Conservation (phyloP, 2,888 invertebrate genomes). For the Sympetrum striolatum region DNA sequence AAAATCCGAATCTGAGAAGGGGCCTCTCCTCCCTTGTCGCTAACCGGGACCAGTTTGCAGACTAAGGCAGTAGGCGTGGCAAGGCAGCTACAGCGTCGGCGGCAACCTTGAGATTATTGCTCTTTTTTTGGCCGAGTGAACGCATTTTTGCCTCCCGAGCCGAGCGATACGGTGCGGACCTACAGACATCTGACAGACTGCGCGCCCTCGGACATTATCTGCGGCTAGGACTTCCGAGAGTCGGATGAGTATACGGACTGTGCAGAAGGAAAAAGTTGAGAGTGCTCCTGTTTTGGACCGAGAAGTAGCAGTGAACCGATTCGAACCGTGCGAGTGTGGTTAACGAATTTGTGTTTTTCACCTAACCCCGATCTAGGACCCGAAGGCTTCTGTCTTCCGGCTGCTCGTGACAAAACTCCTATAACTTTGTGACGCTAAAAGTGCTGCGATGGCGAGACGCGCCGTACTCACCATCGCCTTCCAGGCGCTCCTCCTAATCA, state of each 20-base stretch:
- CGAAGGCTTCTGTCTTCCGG: background rate
- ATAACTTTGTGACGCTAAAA: background rate
- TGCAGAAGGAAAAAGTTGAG: constrained; percentile 19
- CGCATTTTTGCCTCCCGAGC: constrained; percentile 5
- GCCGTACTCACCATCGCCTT: constrained; percentile 25
- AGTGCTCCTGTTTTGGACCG: constrained; percentile 27
- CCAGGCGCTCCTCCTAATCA: constrained; percentile 23
- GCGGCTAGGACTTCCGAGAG: background rate
- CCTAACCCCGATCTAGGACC: background rate
- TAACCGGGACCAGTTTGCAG: constrained; percentile 40
- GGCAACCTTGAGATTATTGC: constrained; percentile 42
- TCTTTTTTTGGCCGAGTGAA: constrained; percentile 42
- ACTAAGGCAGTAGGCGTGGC: constrained; percentile 41
- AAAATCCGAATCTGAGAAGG: background rate
- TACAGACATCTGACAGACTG: constrained; percentile 2
- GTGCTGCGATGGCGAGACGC: constrained; percentile 28
- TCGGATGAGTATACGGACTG: constrained; percentile 24
- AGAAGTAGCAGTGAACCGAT: background rate
- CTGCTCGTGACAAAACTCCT: background rate
- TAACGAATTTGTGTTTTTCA: background rate
- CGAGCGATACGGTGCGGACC: background rate
- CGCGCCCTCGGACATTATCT: background rate
- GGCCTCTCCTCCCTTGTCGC: constrained; percentile 36
- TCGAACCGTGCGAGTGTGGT: constrained; percentile 9
- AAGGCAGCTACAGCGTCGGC: constrained; percentile 39